Percentiles rank a stretch among this genome's conserved stretches.
Conservation (phyloP, 2,888 invertebrate species). For the Plagiodera versicolora region DNA sequence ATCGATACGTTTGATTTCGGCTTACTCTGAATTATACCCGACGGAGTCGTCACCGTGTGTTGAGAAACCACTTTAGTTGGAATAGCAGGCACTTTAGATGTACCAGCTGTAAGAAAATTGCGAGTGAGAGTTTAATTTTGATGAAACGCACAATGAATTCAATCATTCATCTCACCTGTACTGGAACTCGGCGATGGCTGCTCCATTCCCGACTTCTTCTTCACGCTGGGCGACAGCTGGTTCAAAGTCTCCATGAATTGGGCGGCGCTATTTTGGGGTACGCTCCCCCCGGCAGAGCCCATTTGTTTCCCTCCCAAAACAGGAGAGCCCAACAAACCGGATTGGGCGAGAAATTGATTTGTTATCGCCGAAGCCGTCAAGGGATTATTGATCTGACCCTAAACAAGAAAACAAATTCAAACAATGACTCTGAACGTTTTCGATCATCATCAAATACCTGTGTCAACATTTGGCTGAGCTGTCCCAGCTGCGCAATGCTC, state of each 20-base stretch:
- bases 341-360: slow-evolving; percentile 34
- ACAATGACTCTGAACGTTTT: too few relatives aligned
- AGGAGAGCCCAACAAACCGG: slow-evolving; percentile 30
- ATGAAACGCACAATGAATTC: too few relatives aligned
- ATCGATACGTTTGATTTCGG: neutral
- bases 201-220: slow-evolving; percentile 32
- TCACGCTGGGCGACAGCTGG: slow-evolving; percentile 26
- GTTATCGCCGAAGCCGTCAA: slow-evolving; percentile 34
- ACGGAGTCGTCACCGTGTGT: slow-evolving; percentile 30
- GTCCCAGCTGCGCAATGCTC: slow-evolving; percentile 41
- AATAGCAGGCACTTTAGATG: neutral
- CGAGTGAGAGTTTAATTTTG: too few relatives aligned
- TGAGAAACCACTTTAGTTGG: slow-evolving; percentile 26
- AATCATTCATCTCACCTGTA: slow-evolving; percentile 16
- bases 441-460: too few relatives aligned
- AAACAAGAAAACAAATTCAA: too few relatives aligned
- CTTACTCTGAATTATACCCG: slow-evolving; percentile 23
- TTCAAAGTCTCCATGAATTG: slow-evolving; percentile 30
- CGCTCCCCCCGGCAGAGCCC: slow-evolving; percentile 15
- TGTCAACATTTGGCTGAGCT: slow-evolving; percentile 41
- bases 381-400: slow-evolving; percentile 34
- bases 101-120: too few relatives aligned
- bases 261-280: slow-evolving; percentile 6
- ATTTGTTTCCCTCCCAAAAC: slow-evolving; percentile 30
- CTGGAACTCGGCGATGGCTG: slow-evolving; percentile 25